A percentile compares a stretch with the other conserved stretches of the same genome.
Conservation (phyloP, 1,140 invertebrate genomes). For the Lithobius niger region DNA sequence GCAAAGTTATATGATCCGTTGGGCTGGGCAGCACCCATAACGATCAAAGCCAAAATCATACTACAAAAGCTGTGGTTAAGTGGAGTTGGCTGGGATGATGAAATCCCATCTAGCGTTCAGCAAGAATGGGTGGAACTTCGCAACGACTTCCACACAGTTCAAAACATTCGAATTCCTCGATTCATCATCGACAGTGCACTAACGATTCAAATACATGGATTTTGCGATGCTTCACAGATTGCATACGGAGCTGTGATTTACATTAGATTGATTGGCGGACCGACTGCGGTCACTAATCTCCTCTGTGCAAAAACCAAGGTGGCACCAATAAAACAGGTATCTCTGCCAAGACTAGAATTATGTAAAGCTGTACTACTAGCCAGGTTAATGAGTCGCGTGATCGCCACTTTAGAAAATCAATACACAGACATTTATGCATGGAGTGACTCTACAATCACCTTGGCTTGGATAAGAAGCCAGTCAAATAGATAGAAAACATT, state of each 20-base stretch:
- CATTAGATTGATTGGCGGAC: too few relatives aligned
- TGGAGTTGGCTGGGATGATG: too few relatives aligned
- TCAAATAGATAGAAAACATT: conserved; percentile 4
- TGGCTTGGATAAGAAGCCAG: background rate
- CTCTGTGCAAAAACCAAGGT: conserved; percentile 7
- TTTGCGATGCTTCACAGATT: conserved; percentile 12
- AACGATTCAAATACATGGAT: conserved; percentile 11
- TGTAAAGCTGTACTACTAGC: conserved; percentile 1
- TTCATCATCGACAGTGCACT: background rate
- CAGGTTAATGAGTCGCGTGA: conserved; percentile 1
- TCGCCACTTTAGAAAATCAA: too few relatives aligned
- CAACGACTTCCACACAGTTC: too few relatives aligned
- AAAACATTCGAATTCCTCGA: too few relatives aligned
- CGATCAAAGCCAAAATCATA: too few relatives aligned
- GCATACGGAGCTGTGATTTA: conserved; percentile 16
- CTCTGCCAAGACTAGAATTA: conserved; percentile 7
- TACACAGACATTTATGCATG: background rate
- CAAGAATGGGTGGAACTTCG: too few relatives aligned
- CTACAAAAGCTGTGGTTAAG: too few relatives aligned
- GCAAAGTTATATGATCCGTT: too few relatives aligned
- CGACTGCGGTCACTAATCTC: too few relatives aligned
- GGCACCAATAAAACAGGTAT: conserved; percentile 11
- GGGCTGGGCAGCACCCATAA: too few relatives aligned
- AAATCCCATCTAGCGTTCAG: too few relatives aligned
- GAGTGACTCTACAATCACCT: background rate